phyloP scores from a whole-genome alignment of 2,113 vertebrate genomes.

The Sapayoa aenigma region DNA sequence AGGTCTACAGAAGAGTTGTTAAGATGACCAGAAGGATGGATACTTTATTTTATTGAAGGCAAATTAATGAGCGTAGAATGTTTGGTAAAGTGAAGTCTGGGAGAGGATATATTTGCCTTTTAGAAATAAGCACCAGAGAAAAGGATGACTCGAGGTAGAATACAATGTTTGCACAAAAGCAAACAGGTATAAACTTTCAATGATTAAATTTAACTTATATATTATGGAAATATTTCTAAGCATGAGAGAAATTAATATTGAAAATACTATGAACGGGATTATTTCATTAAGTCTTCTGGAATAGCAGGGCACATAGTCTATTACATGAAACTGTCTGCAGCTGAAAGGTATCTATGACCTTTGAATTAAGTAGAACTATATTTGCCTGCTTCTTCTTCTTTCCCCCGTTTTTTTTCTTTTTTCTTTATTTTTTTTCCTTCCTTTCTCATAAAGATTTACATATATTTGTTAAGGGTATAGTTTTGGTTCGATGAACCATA shows the following conservation, averaged over 20 bases:
- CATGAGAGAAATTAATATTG: neutral
- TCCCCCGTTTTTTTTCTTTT: accelerated
- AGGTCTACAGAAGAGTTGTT: neutral
- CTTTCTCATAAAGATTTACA: neutral
- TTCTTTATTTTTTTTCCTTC: neutral
- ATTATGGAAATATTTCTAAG: neutral
- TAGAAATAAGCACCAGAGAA: neutral
- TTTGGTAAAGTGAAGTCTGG: neutral
- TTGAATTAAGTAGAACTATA: neutral
- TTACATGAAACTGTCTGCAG: neutral
- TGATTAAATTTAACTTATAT: neutral
- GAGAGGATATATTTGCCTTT: neutral
- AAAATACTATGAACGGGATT: neutral
- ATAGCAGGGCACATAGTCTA: neutral
- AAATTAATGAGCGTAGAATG: neutral
- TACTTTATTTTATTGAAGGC: neutral
- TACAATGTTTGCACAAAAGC: neutral
- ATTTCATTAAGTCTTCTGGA: neutral
- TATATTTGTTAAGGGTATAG: neutral
- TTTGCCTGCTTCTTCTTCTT: neutral
- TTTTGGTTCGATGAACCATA: neutral
- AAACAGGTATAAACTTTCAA: neutral
- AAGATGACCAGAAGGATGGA: neutral
- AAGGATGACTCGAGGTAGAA: neutral
- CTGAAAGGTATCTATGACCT: neutral